Evolutionary conservation across 2,113 vertebrate species (phyloP).

Genomic region (Lanius collurio): DNA sequence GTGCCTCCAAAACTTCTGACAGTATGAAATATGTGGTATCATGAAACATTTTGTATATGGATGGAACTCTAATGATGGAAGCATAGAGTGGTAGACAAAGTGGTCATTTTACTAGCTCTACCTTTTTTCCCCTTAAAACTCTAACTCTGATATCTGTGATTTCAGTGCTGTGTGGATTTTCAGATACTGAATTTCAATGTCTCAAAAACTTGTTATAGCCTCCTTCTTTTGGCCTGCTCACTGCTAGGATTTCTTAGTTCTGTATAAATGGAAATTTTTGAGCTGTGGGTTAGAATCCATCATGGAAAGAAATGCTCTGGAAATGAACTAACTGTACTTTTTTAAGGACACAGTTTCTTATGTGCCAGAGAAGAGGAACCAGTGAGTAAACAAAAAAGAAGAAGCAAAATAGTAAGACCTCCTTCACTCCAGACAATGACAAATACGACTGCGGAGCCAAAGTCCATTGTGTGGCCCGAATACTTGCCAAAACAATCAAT

Average conservation of each 20-base stretch:
- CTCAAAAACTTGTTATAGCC: background rate
- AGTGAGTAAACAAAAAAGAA: background rate
- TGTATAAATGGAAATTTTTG: background rate
- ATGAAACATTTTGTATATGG: background rate
- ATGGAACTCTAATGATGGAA: background rate
- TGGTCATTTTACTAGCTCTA: background rate
- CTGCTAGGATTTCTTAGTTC: background rate
- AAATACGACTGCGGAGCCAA: background rate
- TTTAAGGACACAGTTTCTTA: background rate
- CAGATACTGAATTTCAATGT: background rate
- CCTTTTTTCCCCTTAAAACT: background rate
- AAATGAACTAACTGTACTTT: background rate
- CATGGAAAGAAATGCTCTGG: background rate
- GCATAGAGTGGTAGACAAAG: background rate
- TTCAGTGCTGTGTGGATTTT: background rate
- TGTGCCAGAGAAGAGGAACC: background rate
- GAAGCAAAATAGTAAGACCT: background rate
- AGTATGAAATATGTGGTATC: background rate
- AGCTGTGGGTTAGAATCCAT: background rate
- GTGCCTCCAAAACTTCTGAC: background rate
- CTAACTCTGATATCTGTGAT: background rate
- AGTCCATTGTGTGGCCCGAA: background rate
- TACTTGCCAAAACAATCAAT: background rate
- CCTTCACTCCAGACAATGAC: background rate
- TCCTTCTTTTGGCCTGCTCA: background rate